Evolutionary conservation across 1,140 invertebrate genomes (phyloP).

Genomic region (Nephila pilipes): DNA sequence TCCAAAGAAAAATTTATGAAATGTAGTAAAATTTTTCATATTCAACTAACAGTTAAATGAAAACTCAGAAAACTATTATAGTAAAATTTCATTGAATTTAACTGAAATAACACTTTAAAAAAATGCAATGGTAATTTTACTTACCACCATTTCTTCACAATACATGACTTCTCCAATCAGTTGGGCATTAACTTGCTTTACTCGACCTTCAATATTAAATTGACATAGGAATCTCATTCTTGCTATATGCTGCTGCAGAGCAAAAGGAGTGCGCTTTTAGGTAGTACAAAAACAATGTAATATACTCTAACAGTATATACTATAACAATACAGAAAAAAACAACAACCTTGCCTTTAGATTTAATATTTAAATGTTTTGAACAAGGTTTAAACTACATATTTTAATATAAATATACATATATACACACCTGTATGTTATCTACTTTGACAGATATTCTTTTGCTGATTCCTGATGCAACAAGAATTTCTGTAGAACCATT

Average conservation of each 20-base stretch:
- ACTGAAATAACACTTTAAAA: too few species aligned
- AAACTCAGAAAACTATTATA: too few species aligned
- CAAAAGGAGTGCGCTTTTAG: background rate
- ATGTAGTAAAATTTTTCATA: too few species aligned
- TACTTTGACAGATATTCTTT: conserved; percentile 94
- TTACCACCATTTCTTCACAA: conserved; percentile 88
- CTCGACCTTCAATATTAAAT: conserved; percentile 97
- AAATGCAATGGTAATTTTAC: background rate
- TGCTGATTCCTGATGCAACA: conserved; percentile 93
- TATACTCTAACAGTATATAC: too few species aligned
- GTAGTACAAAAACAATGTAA: too few species aligned
- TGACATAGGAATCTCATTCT: conserved; percentile 96
- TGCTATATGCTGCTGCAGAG: conserved; percentile 91
- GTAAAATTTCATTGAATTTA: too few species aligned
- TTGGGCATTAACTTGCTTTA: conserved; percentile 94
- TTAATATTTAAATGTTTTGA: too few species aligned
- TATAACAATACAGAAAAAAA: too few species aligned
- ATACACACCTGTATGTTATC: conserved; percentile 87
- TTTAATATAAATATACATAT: background rate
- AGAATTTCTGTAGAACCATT: conserved; percentile 90
- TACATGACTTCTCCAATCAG: conserved; percentile 95
- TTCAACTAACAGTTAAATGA: too few species aligned
- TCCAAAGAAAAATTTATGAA: too few species aligned
- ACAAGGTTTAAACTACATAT: too few species aligned
- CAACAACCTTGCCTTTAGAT: too few species aligned